These are phyloP conservation scores for Acestrorhynchus altus DNA, from an alignment of 2,797 vertebrate species.

Conservation along the genomic window DNA sequence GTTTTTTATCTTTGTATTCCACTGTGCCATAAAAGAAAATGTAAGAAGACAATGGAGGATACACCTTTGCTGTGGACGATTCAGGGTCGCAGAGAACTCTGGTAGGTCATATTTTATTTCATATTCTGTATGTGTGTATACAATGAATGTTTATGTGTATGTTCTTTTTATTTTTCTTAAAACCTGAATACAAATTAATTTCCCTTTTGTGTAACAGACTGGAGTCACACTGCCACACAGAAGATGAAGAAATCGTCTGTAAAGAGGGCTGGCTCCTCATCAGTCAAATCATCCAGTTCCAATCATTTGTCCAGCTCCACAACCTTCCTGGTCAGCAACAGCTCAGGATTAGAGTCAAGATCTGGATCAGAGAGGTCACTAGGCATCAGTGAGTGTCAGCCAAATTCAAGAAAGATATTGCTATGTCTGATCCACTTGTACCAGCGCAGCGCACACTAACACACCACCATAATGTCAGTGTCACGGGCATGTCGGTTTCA, in stretches of 20 bases:
- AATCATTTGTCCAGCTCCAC: slow-evolving; percentile 84
- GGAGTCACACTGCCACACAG: slow-evolving; percentile 94
- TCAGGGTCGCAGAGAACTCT: slow-evolving; percentile 89
- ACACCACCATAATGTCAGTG: too few species aligned
- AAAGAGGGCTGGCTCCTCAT: slow-evolving; percentile 80
- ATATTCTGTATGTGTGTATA: neutral
- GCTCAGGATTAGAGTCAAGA: slow-evolving; percentile 65
- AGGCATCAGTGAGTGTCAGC: slow-evolving; percentile 70
- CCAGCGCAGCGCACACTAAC: too few species aligned
- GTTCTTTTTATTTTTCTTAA: neutral
- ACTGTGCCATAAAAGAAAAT: slow-evolving; percentile 92
- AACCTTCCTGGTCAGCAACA: slow-evolving; percentile 81
- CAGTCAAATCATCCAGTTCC: slow-evolving; percentile 74
- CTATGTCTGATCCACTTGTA: too few species aligned
- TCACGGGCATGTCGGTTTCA: too few species aligned
- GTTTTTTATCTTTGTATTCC: slow-evolving; percentile 95
- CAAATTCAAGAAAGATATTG: too few species aligned
- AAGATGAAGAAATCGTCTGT: slow-evolving; percentile 81
- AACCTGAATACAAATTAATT: too few species aligned
- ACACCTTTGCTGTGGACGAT: slow-evolving; percentile 91
- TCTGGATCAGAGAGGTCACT: slow-evolving; percentile 73
- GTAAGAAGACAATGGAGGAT: slow-evolving; percentile 93
- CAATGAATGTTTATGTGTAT: neutral
- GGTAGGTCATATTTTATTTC: slow-evolving; percentile 73
- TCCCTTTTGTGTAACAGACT: slow-evolving; percentile 77